These are phyloP conservation scores for Luidia sarsii DNA, from an alignment of 53 echinoderm and acorn worm genomes.

Conservation along the genomic window DNA sequence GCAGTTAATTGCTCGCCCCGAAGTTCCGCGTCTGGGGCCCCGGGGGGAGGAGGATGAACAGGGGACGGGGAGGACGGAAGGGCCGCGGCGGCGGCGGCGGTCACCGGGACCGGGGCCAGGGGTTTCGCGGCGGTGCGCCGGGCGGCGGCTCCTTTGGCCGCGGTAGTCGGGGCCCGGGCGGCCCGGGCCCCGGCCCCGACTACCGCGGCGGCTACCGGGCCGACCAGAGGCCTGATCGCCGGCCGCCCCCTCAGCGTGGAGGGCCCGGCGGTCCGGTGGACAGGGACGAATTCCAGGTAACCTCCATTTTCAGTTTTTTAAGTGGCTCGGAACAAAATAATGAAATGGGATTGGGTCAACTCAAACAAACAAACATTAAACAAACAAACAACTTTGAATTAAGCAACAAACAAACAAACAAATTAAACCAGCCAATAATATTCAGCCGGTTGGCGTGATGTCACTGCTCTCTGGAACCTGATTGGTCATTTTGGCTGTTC, in stretches of 20 bases:
- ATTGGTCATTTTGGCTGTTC: no score
- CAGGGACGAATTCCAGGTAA: slow-evolving; percentile 11
- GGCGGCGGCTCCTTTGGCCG: background rate
- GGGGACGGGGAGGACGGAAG: slow-evolving; percentile 37
- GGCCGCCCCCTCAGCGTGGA: background rate
- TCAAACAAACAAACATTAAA: no score
- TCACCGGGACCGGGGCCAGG: background rate
- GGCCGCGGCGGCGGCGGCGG: slow-evolving; percentile 12
- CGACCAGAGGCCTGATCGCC: background rate
- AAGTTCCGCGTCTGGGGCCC: background rate
- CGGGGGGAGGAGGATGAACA: slow-evolving; percentile 20
- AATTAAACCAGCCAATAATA: no score
- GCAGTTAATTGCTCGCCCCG: background rate
- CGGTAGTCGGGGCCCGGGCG: background rate
- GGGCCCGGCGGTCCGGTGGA: background rate
- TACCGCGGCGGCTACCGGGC: background rate
- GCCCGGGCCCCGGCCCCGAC: background rate
- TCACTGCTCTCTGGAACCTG: no score
- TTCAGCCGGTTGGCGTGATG: no score
- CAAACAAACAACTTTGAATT: no score
- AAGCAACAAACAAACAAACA: no score
- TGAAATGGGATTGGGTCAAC: no score
- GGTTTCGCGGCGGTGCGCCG: background rate
- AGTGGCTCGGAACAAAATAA: no score
- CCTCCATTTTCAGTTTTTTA: background rate